Conservation (phyloP, 2,113 vertebrate genomes). For the Pristiophorus japonicus region DNA sequence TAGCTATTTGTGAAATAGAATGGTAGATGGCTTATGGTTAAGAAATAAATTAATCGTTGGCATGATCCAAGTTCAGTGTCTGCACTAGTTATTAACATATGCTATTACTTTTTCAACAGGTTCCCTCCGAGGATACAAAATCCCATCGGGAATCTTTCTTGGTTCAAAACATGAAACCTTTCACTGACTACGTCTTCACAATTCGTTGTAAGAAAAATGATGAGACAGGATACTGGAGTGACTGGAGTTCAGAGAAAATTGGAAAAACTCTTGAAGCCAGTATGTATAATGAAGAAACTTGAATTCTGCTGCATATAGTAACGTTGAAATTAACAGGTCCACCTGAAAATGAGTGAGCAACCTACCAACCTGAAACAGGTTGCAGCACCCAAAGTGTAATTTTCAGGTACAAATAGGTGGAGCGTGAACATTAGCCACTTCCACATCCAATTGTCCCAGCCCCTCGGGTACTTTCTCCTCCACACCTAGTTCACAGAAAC, state of each 20-base stretch:
- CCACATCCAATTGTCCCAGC: no score
- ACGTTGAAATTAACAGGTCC: not conserved
- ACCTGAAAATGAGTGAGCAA: no score
- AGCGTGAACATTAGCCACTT: no score
- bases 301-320: not conserved
- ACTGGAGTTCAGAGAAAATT: conserved; percentile 69
- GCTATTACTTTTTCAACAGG: conserved; percentile 50
- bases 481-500: no score
- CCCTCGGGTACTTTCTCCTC: no score
- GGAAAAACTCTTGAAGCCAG: conserved; percentile 66
- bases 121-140: conserved; percentile 59
- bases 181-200: conserved; percentile 67
- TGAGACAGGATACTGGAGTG: conserved; percentile 70
- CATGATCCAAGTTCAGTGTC: not conserved
- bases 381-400: no score
- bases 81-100: not conserved
- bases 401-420: no score
- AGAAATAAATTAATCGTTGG: not conserved
- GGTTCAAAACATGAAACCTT: conserved; percentile 69
- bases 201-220: conserved; percentile 61
- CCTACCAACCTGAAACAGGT: no score
- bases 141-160: conserved; percentile 62
- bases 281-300: conserved; percentile 55
- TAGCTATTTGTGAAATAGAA: not conserved
- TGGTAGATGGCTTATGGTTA: not conserved